These are phyloP conservation scores for Montipora efflorescens DNA, from an alignment of 64 coral and sea anemone genomes.

Conservation along the genomic window DNA sequence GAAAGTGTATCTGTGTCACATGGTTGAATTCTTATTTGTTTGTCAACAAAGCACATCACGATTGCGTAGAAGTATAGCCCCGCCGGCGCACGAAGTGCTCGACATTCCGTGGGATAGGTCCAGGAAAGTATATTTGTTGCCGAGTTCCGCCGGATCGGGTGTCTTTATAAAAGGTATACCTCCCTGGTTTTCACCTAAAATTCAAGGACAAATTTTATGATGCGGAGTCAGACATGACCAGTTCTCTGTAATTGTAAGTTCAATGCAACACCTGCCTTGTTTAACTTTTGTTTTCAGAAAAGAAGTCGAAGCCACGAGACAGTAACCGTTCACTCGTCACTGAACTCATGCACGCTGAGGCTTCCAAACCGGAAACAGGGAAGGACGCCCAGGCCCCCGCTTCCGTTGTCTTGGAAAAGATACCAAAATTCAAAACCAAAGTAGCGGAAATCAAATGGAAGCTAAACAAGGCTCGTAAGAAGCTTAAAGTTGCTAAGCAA, in stretches of 20 bases:
- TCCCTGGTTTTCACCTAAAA: not conserved
- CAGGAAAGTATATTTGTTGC: not conserved
- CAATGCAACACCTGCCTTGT: not conserved
- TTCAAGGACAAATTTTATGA: not conserved
- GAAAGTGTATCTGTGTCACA: not conserved
- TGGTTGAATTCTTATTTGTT: not conserved
- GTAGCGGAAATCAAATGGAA: slow-evolving; percentile 88
- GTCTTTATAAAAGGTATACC: not conserved
- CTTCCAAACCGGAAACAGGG: slow-evolving; percentile 63
- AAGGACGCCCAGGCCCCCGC: not conserved
- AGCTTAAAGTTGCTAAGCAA: slow-evolving; percentile 86
- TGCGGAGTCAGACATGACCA: not conserved
- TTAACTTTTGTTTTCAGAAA: slow-evolving; percentile 8
- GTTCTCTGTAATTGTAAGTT: not conserved
- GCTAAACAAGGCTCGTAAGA: slow-evolving; percentile 90
- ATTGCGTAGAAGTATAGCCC: not conserved
- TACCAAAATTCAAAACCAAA: slow-evolving; percentile 64
- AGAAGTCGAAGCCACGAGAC: slow-evolving; percentile 48
- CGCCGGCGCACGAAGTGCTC: not conserved
- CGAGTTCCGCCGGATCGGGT: not conserved
- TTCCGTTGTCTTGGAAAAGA: slow-evolving; percentile 46
- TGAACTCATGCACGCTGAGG: slow-evolving; percentile 62
- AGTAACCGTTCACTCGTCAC: slow-evolving; percentile 54
- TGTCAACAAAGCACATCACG: not conserved
- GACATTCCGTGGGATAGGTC: not conserved